Base-by-base conservation (phyloP, 2,113 vertebrate species). In the Calypte anna region DNA sequence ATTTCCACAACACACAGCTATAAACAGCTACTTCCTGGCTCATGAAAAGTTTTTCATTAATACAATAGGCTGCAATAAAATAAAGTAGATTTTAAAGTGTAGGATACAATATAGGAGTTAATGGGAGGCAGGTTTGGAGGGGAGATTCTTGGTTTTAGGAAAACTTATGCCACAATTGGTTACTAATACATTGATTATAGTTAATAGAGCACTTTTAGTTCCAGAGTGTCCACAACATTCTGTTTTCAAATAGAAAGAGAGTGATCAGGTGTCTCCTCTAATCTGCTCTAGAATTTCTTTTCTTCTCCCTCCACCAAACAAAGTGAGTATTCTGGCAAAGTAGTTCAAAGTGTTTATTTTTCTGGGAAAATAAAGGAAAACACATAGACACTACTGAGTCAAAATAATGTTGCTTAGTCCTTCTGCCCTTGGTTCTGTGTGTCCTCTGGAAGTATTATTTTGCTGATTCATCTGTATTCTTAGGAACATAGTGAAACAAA, bases 1-100 rank as follows among this genome's bases (percentile, higher is more conserved):
- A 97, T 97, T 98, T 98, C 96, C 97, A 95, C 95, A 97, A 95
- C 96, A 96, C 94, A 91, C 63, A 93, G 43, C 92, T 97, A 81
- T 97, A 97, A 97, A 97, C 76, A 95, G 89, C 93, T 94, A 94
- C 96, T 94, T 98, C 93, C 81, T 96, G 83, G 92, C 91, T 93
- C 57, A 90, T 43, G 85, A 97, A 95, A 96, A 93, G 89, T 96
- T 97, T 96, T 96, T 96, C 90, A 97, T 97, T 97, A 97, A 93
- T 80, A 93, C 95, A 96, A 96, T 48, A 94, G 55, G 68, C 68
- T 82, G 14, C 59, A 94, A 81, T 94, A 96, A 94, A 96, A 92
- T 66, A 90, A 94, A 95, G 78, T 79, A 86, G 89, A 96, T 96
- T 94, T 97, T 81, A 96, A 94, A 94, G 96, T 96, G 82, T 94